A percentile compares a stretch with the other conserved stretches of the same genome.
phyloP scores from a whole-genome alignment of 2,113 vertebrate species.

The Phalacrocorax brasilianus region DNA sequence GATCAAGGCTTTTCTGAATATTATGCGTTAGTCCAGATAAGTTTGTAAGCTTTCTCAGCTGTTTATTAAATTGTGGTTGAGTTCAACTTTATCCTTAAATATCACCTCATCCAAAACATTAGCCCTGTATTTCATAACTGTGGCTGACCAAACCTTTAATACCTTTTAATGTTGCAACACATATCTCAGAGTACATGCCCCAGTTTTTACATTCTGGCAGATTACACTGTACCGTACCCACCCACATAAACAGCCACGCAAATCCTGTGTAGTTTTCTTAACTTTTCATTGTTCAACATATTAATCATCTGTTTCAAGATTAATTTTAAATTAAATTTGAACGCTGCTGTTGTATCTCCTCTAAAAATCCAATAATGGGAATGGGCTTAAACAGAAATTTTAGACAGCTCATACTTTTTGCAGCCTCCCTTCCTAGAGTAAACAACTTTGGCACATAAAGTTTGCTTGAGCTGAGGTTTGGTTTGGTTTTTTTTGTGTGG shows the following conservation, averaged over 20 bases:
- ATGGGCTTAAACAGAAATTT: background rate
- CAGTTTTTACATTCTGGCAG: background rate
- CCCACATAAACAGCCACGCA: background rate
- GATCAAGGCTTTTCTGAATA: background rate
- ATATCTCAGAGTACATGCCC: background rate
- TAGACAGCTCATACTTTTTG: background rate
- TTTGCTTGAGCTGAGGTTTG: background rate
- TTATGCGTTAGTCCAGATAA: background rate
- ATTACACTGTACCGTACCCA: background rate
- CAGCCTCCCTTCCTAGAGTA: background rate
- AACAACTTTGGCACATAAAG: background rate
- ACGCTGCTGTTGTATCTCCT: background rate
- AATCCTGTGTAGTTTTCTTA: background rate
- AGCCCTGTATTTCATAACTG: background rate
- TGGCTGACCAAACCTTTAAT: background rate
- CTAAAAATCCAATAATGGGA: background rate
- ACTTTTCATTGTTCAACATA: background rate
- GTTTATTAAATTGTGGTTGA: background rate
- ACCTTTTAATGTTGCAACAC: background rate
- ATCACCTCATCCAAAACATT: background rate
- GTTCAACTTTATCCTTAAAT: background rate
- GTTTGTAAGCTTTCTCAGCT: background rate
- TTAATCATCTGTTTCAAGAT: background rate
- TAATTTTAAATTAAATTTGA: background rate
- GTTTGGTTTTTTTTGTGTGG: too few species aligned